Conservation (phyloP, 2,797 vertebrate genomes). For the Merluccius polli region DNA sequence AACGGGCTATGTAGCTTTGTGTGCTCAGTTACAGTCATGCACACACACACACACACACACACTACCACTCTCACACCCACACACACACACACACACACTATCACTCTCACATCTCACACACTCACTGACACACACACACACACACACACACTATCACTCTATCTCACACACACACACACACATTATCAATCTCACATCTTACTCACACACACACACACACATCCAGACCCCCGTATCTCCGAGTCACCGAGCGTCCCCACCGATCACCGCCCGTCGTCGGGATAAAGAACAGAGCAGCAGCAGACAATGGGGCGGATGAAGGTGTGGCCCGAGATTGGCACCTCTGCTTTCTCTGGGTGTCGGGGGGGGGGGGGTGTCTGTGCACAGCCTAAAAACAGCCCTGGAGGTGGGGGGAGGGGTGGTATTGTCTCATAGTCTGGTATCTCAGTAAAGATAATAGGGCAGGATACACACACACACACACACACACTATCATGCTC, state of each 20-base stretch:
- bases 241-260: background rate
- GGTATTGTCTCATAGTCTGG: background rate
- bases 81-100: background rate
- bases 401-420: too few species aligned
- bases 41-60: too few species aligned
- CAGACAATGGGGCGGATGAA: background rate
- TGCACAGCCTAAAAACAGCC: too few species aligned
- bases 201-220: background rate
- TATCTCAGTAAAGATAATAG: background rate
- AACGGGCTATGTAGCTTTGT: background rate
- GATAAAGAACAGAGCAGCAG: background rate
- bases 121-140: background rate
- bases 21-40: background rate
- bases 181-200: too few species aligned
- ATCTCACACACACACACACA: slow-evolving; percentile 2
- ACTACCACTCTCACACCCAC: too few species aligned
- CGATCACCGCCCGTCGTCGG: background rate
- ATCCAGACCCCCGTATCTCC: background rate
- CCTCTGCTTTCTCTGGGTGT: background rate
- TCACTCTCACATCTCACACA: too few species aligned
- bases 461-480: slow-evolving; percentile 7
- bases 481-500: background rate
- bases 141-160: too few species aligned
- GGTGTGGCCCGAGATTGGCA: background rate
- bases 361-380: too few species aligned